These are phyloP conservation scores for Agrochola lychnidis DNA, from an alignment of 2,888 invertebrate genomes.

Conservation along the genomic window DNA sequence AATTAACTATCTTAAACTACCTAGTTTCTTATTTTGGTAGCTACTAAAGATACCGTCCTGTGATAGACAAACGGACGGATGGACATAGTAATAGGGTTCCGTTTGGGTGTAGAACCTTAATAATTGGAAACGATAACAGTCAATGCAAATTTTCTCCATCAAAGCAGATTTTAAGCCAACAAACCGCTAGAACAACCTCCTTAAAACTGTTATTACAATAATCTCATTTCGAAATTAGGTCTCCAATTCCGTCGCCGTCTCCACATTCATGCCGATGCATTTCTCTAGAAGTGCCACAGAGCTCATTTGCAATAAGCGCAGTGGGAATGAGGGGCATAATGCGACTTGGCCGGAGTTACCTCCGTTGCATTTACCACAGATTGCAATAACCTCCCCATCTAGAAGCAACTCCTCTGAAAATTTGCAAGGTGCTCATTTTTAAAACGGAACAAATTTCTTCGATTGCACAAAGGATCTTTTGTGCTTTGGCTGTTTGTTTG, in stretches of 20 bases:
- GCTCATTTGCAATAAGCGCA: slow-evolving; percentile 84
- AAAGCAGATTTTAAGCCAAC: slow-evolving; percentile 15
- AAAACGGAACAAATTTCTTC: slow-evolving; percentile 61
- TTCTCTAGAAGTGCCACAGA: slow-evolving; percentile 68
- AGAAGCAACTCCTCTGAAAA: slow-evolving; percentile 66
- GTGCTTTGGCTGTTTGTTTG: slow-evolving; percentile 20
- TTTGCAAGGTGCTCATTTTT: slow-evolving; percentile 69
- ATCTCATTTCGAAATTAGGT: slow-evolving; percentile 72
- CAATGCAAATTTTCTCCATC: slow-evolving; percentile 29
- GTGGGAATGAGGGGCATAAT: slow-evolving; percentile 78
- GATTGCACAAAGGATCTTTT: slow-evolving; percentile 61
- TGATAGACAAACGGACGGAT: background rate
- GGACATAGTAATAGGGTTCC: no score
- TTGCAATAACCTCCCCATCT: slow-evolving; percentile 72
- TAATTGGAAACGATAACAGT: slow-evolving; percentile 13
- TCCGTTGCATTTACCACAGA: slow-evolving; percentile 71
- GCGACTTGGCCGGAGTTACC: slow-evolving; percentile 76
- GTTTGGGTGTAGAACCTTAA: background rate
- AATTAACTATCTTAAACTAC: no score
- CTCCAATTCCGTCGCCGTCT: slow-evolving; percentile 64
- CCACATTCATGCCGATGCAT: slow-evolving; percentile 65
- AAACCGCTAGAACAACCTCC: slow-evolving; percentile 15
- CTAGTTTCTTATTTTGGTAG: background rate
- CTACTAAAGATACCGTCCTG: background rate
- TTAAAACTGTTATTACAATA: slow-evolving; percentile 67